Conservation (phyloP, 2,797 vertebrate species). For the Poecile montanus region DNA sequence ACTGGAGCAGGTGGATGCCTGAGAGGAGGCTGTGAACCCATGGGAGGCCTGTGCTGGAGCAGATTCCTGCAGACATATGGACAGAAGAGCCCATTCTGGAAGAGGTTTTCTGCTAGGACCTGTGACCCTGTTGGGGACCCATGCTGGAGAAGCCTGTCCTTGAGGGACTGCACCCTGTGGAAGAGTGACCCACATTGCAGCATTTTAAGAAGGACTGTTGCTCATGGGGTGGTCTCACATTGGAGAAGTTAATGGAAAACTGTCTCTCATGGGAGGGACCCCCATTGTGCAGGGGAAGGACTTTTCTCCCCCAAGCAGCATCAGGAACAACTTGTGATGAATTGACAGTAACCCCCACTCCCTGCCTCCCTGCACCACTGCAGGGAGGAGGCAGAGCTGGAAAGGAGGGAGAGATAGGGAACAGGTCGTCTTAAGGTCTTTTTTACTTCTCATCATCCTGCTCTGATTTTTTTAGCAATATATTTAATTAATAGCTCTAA, state of each 20-base stretch:
- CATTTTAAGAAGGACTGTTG: not conserved
- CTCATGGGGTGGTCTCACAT: accelerated
- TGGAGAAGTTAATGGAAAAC: not conserved
- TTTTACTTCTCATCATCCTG: not conserved
- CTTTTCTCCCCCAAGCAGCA: not conserved
- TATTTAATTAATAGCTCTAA: not conserved
- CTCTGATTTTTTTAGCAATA: not conserved
- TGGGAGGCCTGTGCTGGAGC: accelerated
- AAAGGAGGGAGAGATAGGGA: not conserved
- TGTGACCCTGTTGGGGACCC: no score
- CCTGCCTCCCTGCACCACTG: not conserved
- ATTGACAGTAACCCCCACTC: not conserved
- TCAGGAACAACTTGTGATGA: not conserved
- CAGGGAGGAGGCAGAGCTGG: not conserved
- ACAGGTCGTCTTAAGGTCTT: not conserved
- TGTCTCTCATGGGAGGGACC: accelerated
- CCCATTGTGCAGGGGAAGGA: not conserved
- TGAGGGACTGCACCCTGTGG: not conserved
- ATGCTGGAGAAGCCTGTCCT: not conserved
- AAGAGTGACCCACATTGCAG: not conserved
- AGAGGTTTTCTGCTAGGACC: not conserved
- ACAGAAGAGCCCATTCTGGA: not conserved
- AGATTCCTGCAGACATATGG: not conserved
- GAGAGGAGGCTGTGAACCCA: not conserved
- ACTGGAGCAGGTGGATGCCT: no score